Conservation (phyloP, 2,797 vertebrate species). For the Botia almorhae region DNA sequence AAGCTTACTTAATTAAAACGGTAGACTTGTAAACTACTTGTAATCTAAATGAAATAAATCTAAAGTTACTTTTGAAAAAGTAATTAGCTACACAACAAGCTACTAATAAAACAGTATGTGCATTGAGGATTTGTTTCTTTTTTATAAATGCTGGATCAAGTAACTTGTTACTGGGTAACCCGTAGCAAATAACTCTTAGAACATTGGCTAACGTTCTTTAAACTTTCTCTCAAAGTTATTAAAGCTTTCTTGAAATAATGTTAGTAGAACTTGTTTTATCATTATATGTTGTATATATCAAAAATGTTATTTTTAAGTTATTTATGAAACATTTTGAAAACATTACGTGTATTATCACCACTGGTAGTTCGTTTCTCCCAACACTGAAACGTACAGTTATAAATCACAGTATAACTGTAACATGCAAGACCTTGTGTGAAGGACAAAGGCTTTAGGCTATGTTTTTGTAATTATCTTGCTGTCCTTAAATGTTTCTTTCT, state of each 20-base stretch:
- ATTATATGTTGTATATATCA: no score
- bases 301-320: no score
- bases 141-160: no score
- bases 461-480: neutral
- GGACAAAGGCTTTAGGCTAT: neutral
- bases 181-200: no score
- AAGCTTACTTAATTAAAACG: neutral
- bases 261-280: no score
- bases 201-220: no score
- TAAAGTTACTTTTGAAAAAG: neutral
- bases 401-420: neutral
- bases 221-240: no score
- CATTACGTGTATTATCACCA: neutral
- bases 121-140: no score
- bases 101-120: neutral
- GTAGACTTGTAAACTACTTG: neutral
- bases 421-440: neutral
- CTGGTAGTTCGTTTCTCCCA: neutral
- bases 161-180: no score
- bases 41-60: no score
- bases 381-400: neutral
- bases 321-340: no score
- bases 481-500: constrained; percentile 14
- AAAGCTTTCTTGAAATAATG: no score
- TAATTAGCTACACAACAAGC: neutral